These are phyloP conservation scores for Cyphomyrus discorhynchus DNA, from an alignment of 2,113 vertebrate genomes.

Conservation along the genomic window DNA sequence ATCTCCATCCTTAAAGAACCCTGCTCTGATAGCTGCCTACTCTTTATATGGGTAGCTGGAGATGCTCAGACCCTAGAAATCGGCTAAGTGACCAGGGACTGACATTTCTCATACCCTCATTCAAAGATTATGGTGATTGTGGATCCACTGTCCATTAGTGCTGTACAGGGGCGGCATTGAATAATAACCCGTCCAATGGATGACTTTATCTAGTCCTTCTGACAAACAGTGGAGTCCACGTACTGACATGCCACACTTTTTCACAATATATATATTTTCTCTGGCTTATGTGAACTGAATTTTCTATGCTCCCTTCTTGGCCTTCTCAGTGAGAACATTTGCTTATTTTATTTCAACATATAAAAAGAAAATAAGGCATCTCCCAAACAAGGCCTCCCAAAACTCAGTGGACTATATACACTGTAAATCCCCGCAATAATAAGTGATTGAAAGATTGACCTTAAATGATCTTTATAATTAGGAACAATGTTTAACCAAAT, in stretches of 20 bases:
- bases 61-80: too few species aligned
- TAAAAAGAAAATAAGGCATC: too few species aligned
- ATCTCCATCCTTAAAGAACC: too few species aligned
- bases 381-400: too few species aligned
- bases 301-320: not conserved
- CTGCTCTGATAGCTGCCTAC: too few species aligned
- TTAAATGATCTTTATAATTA: not conserved
- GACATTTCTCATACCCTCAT: too few species aligned
- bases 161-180: not conserved
- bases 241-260: not conserved
- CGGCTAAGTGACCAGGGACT: too few species aligned
- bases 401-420: too few species aligned
- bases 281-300: not conserved
- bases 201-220: not conserved
- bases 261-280: not conserved
- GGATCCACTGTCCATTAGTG: too few species aligned
- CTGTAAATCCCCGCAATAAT: not conserved
- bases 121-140: too few species aligned
- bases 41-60: too few species aligned
- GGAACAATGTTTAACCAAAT: not conserved
- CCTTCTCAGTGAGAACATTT: not conserved
- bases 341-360: too few species aligned
- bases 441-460: not conserved
- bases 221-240: not conserved
- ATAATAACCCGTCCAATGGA: not conserved